Evolutionary conservation across 2,888 invertebrate species (phyloP).

Genomic region (Agriopis marginaria): DNA sequence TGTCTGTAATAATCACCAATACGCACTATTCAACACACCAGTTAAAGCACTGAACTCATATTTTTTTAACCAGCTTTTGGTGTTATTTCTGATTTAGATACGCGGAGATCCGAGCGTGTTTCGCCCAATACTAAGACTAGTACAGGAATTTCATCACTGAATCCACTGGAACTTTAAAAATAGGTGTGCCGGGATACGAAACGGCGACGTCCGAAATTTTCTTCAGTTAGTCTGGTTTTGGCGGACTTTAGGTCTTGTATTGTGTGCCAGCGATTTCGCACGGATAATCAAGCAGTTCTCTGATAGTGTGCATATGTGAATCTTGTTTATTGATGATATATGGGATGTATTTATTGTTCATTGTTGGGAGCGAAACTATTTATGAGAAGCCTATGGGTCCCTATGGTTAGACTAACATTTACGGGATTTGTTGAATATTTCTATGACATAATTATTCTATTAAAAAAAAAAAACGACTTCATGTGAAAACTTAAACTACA

Average conservation of each 20-base stretch:
- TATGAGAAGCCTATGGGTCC: background rate
- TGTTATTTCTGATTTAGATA: constrained; percentile 45
- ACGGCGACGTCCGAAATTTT: constrained; percentile 58
- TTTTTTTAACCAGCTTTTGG: constrained; percentile 49
- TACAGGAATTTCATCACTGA: constrained; percentile 77
- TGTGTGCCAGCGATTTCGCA: constrained; percentile 26
- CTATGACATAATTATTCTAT: too few relatives aligned
- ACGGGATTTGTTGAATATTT: too few relatives aligned
- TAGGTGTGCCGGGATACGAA: constrained; percentile 66
- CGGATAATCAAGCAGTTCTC: constrained; percentile 21
- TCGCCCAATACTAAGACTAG: constrained; percentile 78
- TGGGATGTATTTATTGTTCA: constrained; percentile 33
- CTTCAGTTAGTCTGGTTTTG: constrained; percentile 41
- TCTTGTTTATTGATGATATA: constrained; percentile 40
- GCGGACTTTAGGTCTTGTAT: constrained; percentile 42
- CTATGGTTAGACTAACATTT: background rate
- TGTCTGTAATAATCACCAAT: constrained; percentile 55
- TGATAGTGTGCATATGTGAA: constrained; percentile 25
- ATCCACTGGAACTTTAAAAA: constrained; percentile 86
- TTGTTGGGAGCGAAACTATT: constrained; percentile 23
- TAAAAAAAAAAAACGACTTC: too few relatives aligned
- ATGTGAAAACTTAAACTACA: too few relatives aligned
- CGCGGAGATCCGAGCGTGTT: constrained; percentile 58
- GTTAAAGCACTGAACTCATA: constrained; percentile 61
- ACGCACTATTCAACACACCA: constrained; percentile 68